A percentile compares a stretch with the other conserved stretches of the same genome.
phyloP scores from a whole-genome alignment of 2,113 vertebrate species.

The Camelus dromedarius region DNA sequence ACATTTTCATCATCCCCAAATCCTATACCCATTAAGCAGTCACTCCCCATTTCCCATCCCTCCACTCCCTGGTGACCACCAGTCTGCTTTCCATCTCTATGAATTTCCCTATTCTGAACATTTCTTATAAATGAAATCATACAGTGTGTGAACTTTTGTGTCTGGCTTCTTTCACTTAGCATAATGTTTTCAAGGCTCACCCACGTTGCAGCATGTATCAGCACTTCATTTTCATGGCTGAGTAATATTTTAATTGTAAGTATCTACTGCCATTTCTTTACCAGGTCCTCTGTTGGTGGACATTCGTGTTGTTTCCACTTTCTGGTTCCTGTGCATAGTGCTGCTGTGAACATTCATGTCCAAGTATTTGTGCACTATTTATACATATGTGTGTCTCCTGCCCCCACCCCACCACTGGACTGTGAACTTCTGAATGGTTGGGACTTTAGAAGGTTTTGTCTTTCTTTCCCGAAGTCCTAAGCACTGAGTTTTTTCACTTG shows the following conservation, averaged over 20 bases:
- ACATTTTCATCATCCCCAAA: neutral
- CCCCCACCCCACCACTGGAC: neutral
- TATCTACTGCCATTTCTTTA: neutral
- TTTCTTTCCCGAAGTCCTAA: conserved; percentile 1
- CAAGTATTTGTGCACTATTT: neutral
- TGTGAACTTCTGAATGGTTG: conserved; percentile 24
- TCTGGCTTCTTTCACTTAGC: neutral
- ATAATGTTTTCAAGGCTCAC: neutral
- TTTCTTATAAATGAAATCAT: neutral
- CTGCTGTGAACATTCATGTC: neutral
- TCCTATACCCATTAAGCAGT: neutral
- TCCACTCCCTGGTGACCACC: neutral
- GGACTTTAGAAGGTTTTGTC: neutral
- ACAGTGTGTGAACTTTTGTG: neutral
- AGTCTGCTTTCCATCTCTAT: neutral
- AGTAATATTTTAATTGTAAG: neutral
- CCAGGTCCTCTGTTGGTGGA: neutral
- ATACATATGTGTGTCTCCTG: neutral
- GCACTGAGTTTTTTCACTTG: neutral
- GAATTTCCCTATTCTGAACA: neutral
- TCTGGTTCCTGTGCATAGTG: neutral
- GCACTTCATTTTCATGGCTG: neutral
- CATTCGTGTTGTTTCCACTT: neutral
- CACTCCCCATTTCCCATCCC: neutral
- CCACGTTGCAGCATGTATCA: neutral